These are phyloP conservation scores for Aelia acuminata DNA, from an alignment of 2,888 invertebrate genomes.

Conservation along the genomic window DNA sequence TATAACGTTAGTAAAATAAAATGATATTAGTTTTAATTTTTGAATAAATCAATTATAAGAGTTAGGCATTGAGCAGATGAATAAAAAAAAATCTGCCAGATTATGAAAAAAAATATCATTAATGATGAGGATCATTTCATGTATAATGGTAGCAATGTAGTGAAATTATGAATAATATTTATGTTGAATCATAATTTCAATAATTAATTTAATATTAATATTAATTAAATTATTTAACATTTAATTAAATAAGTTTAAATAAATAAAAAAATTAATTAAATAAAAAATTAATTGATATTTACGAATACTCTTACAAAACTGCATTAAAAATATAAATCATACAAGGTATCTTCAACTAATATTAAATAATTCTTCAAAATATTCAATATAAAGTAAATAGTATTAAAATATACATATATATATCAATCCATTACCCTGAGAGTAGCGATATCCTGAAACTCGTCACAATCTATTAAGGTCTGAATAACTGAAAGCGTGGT, in stretches of 20 bases:
- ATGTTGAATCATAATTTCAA: too few species aligned
- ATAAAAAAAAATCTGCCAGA: background rate
- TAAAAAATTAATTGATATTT: too few species aligned
- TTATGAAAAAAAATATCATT: background rate
- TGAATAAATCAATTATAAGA: background rate
- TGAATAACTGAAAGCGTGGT: slow-evolving; percentile 90
- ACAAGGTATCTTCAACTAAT: background rate
- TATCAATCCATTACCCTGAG: slow-evolving; percentile 72
- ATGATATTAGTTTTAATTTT: background rate
- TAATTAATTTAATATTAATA: too few species aligned
- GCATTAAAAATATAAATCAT: too few species aligned
- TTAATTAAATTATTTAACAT: background rate
- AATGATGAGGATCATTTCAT: background rate
- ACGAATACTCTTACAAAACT: too few species aligned
- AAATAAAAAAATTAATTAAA: background rate
- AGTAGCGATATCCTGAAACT: slow-evolving; percentile 96
- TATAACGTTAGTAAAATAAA: background rate
- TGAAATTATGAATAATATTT: background rate
- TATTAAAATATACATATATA: background rate
- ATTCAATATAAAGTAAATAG: background rate
- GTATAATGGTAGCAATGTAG: background rate
- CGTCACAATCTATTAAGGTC: slow-evolving; percentile 95
- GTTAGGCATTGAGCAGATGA: background rate
- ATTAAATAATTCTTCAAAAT: background rate
- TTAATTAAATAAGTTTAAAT: background rate